Evolutionary conservation across 1,140 invertebrate species (phyloP), one percentile per base, ranked within the genome.

Genomic region (Trichomalopsis sarcophagae): DNA sequence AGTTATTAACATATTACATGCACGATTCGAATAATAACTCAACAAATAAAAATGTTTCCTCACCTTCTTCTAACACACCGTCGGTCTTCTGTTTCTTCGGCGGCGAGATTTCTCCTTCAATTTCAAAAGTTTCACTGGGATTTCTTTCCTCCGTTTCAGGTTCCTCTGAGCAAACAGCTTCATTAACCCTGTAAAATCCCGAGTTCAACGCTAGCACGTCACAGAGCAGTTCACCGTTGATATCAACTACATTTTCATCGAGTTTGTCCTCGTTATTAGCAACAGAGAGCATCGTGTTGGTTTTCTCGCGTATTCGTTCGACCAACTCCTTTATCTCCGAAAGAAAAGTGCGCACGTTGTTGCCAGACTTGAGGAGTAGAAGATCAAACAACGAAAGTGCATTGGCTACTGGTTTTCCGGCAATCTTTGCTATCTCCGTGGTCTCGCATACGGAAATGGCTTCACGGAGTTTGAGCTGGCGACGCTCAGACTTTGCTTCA

Each of bases 391-490:
- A 62, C 2, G 92, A 92, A 55, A 91, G 87, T 50, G 92, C 90
- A 66, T 91, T 89, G 4, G 91, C 82, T n/a, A 93, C 92, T 0
- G 92, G 92, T 76, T 92, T 93, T 11, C 90, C 91, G 1, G 92
- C 92, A 27, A 92, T 92, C 82, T 93, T 93, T 9, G 88, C 85
- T 76, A 93, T 92, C 82, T 93, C 92, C 0, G 84, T 13, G 81
- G 89, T 90, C 50, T 92, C 90, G 30, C 92, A 92, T 1, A 91
- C 91, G 0, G 91, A 91, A 36, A 92, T 92, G 68, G 94, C 94
- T 89, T 95, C 94, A 86, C 92, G 92, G 0, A 95, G 89, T 88
- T 94, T 94, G 1, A 91, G 86, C 86, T 94, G 93, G 40, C 94
- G 90, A 73, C 93, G 91, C 69, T 93, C 91, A 1, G 93, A 92